These are phyloP conservation scores for Melieria crassipennis DNA, from an alignment of 2,888 invertebrate genomes.

Conservation along the genomic window DNA sequence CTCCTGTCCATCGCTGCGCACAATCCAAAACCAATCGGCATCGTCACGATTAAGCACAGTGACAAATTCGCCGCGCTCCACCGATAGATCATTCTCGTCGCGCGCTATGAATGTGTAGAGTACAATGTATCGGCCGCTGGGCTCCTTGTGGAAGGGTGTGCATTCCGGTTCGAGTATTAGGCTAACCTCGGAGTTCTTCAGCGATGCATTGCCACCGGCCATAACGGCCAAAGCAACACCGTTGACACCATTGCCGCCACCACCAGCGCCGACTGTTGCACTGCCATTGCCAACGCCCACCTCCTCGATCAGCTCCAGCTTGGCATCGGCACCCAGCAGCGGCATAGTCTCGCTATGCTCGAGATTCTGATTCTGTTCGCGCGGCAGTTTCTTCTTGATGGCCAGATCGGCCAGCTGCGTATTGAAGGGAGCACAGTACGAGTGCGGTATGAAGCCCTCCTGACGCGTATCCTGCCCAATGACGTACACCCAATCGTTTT, in stretches of 20 bases:
- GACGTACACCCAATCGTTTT: conserved; percentile 98
- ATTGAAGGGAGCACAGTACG: conserved; percentile 87
- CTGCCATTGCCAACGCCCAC: conserved; percentile 39
- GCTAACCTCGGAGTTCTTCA: conserved; percentile 66
- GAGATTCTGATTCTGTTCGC: conserved; percentile 67
- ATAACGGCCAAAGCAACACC: conserved; percentile 48
- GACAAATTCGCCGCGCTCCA: conserved; percentile 94
- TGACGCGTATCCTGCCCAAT: conserved; percentile 88
- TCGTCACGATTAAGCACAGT: conserved; percentile 94
- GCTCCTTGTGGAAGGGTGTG: conserved; percentile 80
- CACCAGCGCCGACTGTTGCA: conserved; percentile 33
- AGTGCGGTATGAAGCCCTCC: conserved; percentile 95
- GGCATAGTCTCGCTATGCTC: conserved; percentile 54
- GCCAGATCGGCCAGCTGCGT: conserved; percentile 82
- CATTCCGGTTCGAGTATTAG: conserved; percentile 70
- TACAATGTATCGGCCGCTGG: conserved; percentile 90
- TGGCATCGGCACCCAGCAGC: conserved; percentile 48
- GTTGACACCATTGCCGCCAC: conserved; percentile 47
- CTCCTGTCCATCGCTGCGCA: conserved; percentile 90
- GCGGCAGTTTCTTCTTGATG: conserved; percentile 86
- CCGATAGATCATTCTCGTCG: conserved; percentile 94
- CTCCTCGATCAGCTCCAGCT: conserved; percentile 60
- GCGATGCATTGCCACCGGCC: conserved; percentile 43
- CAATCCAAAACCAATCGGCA: conserved; percentile 97
- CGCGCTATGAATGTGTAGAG: conserved; percentile 92